phyloP scores from a whole-genome alignment of 2,888 invertebrate species.

The Stenoptilia bipunctidactyla region DNA sequence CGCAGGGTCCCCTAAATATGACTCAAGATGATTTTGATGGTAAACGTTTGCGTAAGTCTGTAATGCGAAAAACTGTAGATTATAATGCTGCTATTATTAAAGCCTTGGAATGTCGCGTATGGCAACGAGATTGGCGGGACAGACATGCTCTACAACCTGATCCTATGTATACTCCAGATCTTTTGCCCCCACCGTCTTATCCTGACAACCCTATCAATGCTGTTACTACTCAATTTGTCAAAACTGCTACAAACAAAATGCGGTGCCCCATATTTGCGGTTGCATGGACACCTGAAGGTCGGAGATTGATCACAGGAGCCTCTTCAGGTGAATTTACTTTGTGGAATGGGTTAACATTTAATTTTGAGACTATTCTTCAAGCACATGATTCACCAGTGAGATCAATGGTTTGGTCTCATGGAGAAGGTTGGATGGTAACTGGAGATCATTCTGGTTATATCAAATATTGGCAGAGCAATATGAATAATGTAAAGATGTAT shows the following conservation, averaged over 20 bases:
- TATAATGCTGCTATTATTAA: constrained; percentile 96
- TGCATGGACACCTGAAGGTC: constrained; percentile 99
- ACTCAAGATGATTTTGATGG: constrained; percentile 94
- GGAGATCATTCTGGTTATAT: constrained; percentile 99
- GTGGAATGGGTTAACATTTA: constrained; percentile 99
- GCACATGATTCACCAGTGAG: constrained; percentile 99
- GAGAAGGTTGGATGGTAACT: constrained; percentile 99
- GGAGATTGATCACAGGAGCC: constrained; percentile 97
- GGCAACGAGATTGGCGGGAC: constrained; percentile 95
- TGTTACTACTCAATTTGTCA: constrained; percentile 93
- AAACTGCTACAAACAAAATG: constrained; percentile 99
- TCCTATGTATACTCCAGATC: constrained; percentile 92
- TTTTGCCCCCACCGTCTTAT: constrained; percentile 94
- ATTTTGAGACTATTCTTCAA: constrained; percentile 99
- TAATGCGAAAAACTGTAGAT: constrained; percentile 98
- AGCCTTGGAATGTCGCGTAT: constrained; percentile 92
- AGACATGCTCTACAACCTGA: constrained; percentile 93
- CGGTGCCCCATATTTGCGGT: constrained; percentile 99
- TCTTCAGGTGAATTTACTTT: constrained; percentile 99
- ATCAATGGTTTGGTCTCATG: constrained; percentile 99
- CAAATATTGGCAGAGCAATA: constrained; percentile 99
- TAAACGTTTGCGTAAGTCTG: constrained; percentile 93
- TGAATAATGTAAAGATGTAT: constrained; percentile 99
- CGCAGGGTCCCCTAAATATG: constrained; percentile 75
- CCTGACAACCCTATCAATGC: constrained; percentile 97